These are phyloP conservation scores for Polyergus mexicanus DNA, from an alignment of 1,140 invertebrate species.

Conservation along the genomic window DNA sequence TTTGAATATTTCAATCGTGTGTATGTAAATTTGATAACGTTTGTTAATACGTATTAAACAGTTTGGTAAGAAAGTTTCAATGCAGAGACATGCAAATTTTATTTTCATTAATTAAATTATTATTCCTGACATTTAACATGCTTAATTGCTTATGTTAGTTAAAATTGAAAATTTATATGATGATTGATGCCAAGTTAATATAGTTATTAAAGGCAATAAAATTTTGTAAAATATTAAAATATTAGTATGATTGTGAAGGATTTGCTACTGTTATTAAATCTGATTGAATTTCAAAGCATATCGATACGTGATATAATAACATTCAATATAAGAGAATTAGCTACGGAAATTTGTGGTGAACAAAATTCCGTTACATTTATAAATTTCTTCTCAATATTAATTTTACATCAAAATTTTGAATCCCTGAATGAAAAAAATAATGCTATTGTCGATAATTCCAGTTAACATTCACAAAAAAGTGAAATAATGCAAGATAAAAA, in stretches of 20 bases:
- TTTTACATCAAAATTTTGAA: neutral
- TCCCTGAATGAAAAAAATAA: neutral
- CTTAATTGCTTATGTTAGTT: neutral
- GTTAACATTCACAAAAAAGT: neutral
- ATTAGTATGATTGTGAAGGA: neutral
- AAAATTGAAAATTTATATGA: neutral
- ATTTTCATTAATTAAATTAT: constrained; percentile 1
- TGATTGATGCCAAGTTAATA: neutral
- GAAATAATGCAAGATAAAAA: neutral
- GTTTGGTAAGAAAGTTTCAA: neutral
- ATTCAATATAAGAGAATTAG: neutral
- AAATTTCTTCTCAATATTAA: neutral
- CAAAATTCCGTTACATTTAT: neutral
- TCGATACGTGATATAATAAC: neutral
- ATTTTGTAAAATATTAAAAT: neutral
- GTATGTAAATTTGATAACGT: neutral
- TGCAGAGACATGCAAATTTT: neutral
- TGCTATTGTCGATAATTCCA: neutral
- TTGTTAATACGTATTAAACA: neutral
- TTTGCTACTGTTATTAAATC: neutral
- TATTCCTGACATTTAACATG: neutral
- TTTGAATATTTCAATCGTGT: neutral
- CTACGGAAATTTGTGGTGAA: neutral
- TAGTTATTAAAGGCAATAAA: neutral
- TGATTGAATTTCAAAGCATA: neutral